Conservation (phyloP, 2,797 vertebrate species). For the Malacoctenus gilli region DNA sequence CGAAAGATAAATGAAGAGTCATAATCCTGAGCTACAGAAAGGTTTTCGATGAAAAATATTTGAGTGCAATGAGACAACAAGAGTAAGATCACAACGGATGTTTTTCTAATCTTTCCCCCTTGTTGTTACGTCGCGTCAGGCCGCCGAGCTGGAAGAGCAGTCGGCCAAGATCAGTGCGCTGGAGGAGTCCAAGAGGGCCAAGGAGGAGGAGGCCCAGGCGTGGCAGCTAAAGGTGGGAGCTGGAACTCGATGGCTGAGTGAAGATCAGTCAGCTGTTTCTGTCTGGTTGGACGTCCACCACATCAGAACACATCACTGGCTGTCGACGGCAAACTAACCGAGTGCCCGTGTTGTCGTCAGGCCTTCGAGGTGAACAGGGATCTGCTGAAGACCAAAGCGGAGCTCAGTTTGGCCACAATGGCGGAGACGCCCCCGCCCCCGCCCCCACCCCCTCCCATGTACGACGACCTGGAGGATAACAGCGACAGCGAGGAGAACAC, state of each 20-base stretch:
- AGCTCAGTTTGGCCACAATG: conserved; percentile 87
- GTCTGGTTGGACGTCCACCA: not conserved
- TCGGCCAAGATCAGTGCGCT: conserved; percentile 87
- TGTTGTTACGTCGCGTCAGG: conserved; percentile 67
- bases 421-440: conserved; percentile 75
- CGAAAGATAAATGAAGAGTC: too few species aligned
- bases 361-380: conserved; percentile 89
- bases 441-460: conserved; percentile 82
- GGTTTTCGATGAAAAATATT: too few species aligned
- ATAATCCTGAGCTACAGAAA: too few species aligned
- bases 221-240: conserved; percentile 90
- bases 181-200: conserved; percentile 88
- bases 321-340: too few species aligned
- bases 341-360: conserved; percentile 61
- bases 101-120: too few species aligned
- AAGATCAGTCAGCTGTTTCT: conserved; percentile 4
- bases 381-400: conserved; percentile 90
- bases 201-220: conserved; percentile 88
- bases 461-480: conserved; percentile 82
- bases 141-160: conserved; percentile 89
- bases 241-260: not conserved
- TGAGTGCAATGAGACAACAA: too few species aligned
- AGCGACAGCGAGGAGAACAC: conserved; percentile 84
- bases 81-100: too few species aligned
- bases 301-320: not conserved